Conservation (phyloP, 2,888 invertebrate species). For the Steinernema hermaphroditum region DNA sequence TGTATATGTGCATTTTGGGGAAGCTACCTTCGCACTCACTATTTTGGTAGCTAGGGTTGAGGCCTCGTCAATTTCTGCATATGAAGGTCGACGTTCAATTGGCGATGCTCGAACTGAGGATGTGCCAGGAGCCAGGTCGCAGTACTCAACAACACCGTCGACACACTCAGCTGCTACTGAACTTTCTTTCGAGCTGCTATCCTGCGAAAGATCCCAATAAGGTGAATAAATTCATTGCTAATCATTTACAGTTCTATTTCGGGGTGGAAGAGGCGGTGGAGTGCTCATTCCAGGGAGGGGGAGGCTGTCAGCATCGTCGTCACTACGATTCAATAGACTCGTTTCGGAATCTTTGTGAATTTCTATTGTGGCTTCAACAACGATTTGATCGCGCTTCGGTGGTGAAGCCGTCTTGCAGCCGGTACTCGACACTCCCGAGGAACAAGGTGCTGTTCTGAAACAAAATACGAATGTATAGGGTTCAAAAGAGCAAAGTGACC, state of each 20-base stretch:
- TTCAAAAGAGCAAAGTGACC: neutral
- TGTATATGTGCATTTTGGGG: neutral
- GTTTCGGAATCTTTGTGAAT: neutral
- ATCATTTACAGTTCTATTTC: neutral
- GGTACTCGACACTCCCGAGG: neutral
- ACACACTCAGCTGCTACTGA: neutral
- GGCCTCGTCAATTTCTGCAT: neutral
- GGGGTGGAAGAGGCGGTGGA: constrained; percentile 12
- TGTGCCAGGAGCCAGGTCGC: neutral
- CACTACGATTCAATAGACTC: neutral
- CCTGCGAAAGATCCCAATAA: constrained; percentile 15
- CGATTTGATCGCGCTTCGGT: neutral
- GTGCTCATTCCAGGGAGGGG: neutral
- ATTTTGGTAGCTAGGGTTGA: constrained; percentile 4
- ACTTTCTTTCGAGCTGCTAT: neutral
- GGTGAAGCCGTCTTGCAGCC: too few relatives aligned
- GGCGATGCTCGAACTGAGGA: neutral
- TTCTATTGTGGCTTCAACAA: constrained; percentile 19
- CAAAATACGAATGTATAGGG: neutral
- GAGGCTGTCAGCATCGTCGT: too few relatives aligned
- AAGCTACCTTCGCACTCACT: neutral
- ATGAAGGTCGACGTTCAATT: neutral
- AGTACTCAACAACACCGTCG: too few relatives aligned
- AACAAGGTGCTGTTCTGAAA: neutral
- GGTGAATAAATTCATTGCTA: neutral